Base-by-base conservation (phyloP, 2,888 invertebrate species). In the Orthosia cruda region DNA sequence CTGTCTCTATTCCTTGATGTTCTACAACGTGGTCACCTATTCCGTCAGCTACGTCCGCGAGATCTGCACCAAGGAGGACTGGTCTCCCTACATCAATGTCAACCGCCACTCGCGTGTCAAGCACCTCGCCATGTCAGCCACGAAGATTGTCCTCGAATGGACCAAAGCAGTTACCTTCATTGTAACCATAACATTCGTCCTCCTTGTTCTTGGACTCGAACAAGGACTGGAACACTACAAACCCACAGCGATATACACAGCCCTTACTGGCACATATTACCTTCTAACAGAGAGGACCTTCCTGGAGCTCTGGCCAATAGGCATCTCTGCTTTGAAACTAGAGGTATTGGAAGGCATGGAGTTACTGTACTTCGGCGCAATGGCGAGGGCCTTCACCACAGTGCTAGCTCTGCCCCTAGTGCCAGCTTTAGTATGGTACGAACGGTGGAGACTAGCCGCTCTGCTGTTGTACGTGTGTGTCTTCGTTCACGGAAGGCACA, bases 21-120 rank as follows among this genome's bases (percentile, higher is more conserved):
- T 98, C 94, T 98, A 98, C 97, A 98, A 98, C 93, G 98, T 98
- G 12, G 96, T 98, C 81, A 98, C 98, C 0, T 98, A 98, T 94
- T 98, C 98, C 88, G 97, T 98, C 16, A 97, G 97, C 85, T 98
- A 98, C 94, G 97, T 98, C 32, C 97, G 98, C 80, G 98, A 98
- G 90, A 95, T 98, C 12, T 97, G 98, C 83, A 97, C 97, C 86
- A 98, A 98, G 89, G 98, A 98, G 91, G 98, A 98, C 93, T 98
- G 98, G 98, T 98, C 98, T 0, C 97, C 98, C 0, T 98, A 98
- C 88, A 98, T 98, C 26, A 97, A 98, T 89, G 97, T 98, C 89
- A 97, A 98, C 0, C 97, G 98, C 57, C 97, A 98, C 90, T 98
- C 98, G 40, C 97, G 97, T 83, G 97, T 98, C 74, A 98, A 98